Evolutionary conservation across 2,888 invertebrate species (phyloP).

Genomic region (Conus canariensis): DNA sequence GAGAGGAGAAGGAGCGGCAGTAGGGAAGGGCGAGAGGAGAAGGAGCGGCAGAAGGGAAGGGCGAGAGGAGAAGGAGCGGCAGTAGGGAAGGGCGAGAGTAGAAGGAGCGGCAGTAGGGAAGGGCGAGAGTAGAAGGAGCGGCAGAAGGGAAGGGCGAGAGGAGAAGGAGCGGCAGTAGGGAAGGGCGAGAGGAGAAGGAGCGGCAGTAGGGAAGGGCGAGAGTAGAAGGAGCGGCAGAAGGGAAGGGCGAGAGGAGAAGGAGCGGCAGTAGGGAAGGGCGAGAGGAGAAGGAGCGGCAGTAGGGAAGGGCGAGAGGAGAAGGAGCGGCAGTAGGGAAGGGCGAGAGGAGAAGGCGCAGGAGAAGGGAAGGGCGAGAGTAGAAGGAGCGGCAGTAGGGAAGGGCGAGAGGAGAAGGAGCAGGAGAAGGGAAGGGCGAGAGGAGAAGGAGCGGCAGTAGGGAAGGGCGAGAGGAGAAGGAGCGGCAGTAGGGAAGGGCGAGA

Average conservation of each 20-base stretch:
- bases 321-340: not conserved
- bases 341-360: not conserved
- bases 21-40: too few relatives aligned
- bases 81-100: too few relatives aligned
- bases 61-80: not conserved
- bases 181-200: not conserved
- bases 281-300: not conserved
- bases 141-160: not conserved
- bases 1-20: not conserved
- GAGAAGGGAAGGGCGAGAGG: not conserved
- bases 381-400: not conserved
- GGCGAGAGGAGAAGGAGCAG: not conserved
- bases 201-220: too few relatives aligned
- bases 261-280: not conserved
- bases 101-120: too few relatives aligned
- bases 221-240: too few relatives aligned
- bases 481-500: not conserved
- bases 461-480: not conserved
- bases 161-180: not conserved
- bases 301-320: not conserved
- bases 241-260: too few relatives aligned
- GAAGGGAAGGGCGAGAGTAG: not conserved
- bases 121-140: too few relatives aligned
- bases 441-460: not conserved
- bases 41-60: not conserved